Evolutionary conservation across 30 jellyfish, hydroid and myxozoan species (phyloP).

Genomic region (Chrysaora quinquecirrha): DNA sequence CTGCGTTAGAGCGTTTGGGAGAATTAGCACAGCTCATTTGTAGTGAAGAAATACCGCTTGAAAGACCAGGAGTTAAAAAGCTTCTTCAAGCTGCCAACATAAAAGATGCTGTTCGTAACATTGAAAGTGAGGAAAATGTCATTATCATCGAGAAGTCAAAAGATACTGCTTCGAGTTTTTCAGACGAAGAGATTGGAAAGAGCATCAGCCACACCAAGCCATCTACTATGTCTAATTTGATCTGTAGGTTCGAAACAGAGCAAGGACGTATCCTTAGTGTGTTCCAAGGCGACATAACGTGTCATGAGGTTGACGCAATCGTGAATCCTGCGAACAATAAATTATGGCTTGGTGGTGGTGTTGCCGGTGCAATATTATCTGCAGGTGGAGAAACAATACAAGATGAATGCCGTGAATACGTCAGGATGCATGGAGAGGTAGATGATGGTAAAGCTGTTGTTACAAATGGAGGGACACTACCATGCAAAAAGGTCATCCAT

Average conservation of each 20-base stretch:
- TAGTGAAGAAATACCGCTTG: not conserved
- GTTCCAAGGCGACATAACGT: constrained; percentile 47
- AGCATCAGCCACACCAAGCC: too few relatives aligned
- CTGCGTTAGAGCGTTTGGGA: not conserved
- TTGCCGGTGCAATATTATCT: constrained; percentile 41
- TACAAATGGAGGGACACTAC: constrained; percentile 46
- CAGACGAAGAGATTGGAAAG: not conserved
- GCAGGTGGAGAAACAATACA: constrained; percentile 37
- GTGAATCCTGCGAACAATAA: constrained; percentile 39
- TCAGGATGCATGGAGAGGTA: constrained; percentile 6
- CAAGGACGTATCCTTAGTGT: constrained; percentile 17
- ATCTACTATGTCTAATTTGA: too few relatives aligned
- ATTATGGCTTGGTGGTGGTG: constrained; percentile 48
- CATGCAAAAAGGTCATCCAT: constrained; percentile 12
- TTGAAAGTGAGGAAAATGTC: constrained; percentile 20
- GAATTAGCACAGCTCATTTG: not conserved
- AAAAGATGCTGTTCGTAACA: not conserved
- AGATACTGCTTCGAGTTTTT: constrained; percentile 7
- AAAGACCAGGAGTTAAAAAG: constrained; percentile 43
- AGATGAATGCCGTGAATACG: constrained; percentile 26
- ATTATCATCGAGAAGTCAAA: constrained; percentile 19
- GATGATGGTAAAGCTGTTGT: constrained; percentile 23
- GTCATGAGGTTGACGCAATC: constrained; percentile 27
- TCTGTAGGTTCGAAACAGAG: not conserved
- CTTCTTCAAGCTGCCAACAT: not conserved